Evolutionary conservation across 2,888 invertebrate species (phyloP).

Genomic region (Coronaproctus castanopsis): DNA sequence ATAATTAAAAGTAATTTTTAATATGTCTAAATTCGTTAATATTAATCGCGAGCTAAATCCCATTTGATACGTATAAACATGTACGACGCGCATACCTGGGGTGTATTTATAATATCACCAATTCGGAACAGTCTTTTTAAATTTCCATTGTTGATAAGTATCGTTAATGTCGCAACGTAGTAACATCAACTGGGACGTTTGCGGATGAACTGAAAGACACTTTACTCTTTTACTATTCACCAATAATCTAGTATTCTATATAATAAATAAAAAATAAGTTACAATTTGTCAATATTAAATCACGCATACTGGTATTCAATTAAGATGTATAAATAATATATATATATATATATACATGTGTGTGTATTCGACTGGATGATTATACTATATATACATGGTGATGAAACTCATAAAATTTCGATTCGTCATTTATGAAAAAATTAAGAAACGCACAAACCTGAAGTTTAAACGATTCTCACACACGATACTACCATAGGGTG

Average conservation of each 20-base stretch:
- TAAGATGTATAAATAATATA: neutral
- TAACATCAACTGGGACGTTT: slow-evolving; percentile 51
- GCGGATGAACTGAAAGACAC: slow-evolving; percentile 67
- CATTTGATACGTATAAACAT: no score
- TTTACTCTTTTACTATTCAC: slow-evolving; percentile 56
- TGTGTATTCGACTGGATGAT: no score
- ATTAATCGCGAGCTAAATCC: no score
- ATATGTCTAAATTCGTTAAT: no score
- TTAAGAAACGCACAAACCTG: no score
- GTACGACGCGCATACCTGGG: no score
- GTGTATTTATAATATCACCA: slow-evolving; percentile 29
- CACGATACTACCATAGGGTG: no score
- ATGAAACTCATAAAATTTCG: neutral
- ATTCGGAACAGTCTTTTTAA: slow-evolving; percentile 48
- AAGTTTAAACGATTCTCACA: no score
- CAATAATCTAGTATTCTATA: slow-evolving; percentile 24
- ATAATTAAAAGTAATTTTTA: no score
- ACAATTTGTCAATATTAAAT: neutral
- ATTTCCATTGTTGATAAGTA: slow-evolving; percentile 73
- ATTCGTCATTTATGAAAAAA: neutral
- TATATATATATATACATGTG: no score
- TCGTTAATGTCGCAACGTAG: slow-evolving; percentile 68
- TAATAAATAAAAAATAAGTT: neutral
- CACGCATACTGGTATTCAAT: neutral
- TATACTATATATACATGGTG: neutral